Evolutionary conservation across 2,888 invertebrate species (phyloP), one percentile per base, ranked within the genome.

Genomic region (Lochmaea crataegi): DNA sequence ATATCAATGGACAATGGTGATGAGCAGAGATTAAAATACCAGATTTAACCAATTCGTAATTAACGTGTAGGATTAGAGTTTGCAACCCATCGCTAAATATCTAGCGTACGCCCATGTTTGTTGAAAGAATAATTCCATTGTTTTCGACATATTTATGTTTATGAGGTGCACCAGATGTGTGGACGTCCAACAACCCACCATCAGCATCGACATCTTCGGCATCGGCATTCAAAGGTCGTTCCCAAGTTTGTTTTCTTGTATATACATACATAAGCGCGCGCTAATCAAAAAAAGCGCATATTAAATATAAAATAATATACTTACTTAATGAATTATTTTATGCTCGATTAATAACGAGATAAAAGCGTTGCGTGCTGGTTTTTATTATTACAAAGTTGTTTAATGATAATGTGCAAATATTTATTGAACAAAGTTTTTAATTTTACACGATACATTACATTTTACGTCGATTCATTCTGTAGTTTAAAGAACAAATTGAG

Each of bases 211-310:
- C 53, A 18, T 63, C n/a, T n/a, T n/a, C 61, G 64, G 63, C 64
- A 63, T 64, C 69, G 77, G 72, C 78, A 78, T 78, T 78, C 78
- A 78, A 78, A 78, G 78, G 78, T 78, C 78, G 78, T 78, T 75
- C 73, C 65, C 65, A 63, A 58, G 74, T 71, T 63, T 73, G 67
- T 71, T 73, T 67, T 57, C 64, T 68, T 65, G 58, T 71, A 45
- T 71, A 45, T 65, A 64, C 70, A 71, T 68, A 64, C 71, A 74
- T 68, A 64, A 68, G 74, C 71, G 71, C 68, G 60, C 65, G 48
- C 42, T 69, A 69, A 69, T 64, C 56, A 68, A 26, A 60, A 68
- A 57, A 56, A n/a, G n/a, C n/a, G 45, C 45, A 61, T 41, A 60
- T 68, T 68, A 68, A 69, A 64, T 58, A 68, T 58, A 38, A 38